Evolutionary conservation across 2,113 vertebrate species (phyloP), one percentile per base, ranked within the genome.

Genomic region (Rhabdornis inornatus): DNA sequence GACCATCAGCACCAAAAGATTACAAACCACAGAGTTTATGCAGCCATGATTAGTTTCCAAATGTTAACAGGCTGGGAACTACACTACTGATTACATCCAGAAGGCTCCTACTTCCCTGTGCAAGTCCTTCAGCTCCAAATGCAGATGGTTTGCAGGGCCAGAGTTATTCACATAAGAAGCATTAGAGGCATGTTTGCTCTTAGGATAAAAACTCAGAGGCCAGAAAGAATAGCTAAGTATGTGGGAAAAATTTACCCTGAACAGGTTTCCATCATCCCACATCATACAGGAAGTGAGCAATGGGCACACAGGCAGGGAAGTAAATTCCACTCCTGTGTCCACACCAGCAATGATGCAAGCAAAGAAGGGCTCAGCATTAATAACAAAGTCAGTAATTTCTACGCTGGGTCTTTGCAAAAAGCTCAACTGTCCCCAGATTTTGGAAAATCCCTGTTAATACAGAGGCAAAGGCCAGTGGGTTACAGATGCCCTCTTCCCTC

Each of bases 1-100:
- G 82, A 91, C 71, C 74, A 79, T 77, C 64, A 87, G 70, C 70
- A 94, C 90, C 31, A 25, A 81, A 78, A 91, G 47, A 45, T 96
- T 95, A 90, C 49, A 89, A 65, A 89, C 68, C 60, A 78, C 69
- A 91, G 85, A 44, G 4, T 27, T 50, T 90, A 65, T 1, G 4
- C 89, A 93, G 86, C 45, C 22, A 0, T 28, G 6, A 74, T 95
- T 87, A 95, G 90, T 90, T 39, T 47, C 37, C 81, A 82, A 61
- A 88, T 1, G 3, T 95, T 88, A 97, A 92, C 7, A 55, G 0
- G 21, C 84, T 72, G 69, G 44, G 60, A 83, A 70, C 53, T 89
- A 87, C 39, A 55, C 27, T n/a, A 52, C 40, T 70, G 50, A 70
- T 80, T 71, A 68, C 42, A 65, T 52, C 23, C 64, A 33, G 66